Base-by-base conservation (phyloP, 2,888 invertebrate genomes). In the Melangyna quadrimaculata region DNA sequence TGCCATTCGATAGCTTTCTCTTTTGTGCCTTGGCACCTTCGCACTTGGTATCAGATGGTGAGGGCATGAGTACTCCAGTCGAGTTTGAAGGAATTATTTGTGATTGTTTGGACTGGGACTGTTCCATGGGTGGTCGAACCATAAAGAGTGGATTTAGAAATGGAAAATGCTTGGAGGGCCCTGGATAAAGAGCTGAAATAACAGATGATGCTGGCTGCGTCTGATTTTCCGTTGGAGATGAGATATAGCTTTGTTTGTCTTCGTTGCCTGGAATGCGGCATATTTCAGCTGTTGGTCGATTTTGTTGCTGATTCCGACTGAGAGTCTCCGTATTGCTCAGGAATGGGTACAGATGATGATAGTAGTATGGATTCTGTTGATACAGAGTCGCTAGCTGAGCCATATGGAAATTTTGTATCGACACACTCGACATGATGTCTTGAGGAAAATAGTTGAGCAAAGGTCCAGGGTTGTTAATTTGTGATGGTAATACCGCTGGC, bases 301-400 rank as follows among this genome's bases (percentile, higher is more conserved):
- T 79, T 14, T 75, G 63, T 22, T 87, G 78, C 17, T 72, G 82
- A 29, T 73, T 61, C 10, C 65, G 40, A 10, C 67, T 43, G 3
- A 73, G 48, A 8, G 69, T 51, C 6, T 53, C 57, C 1, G 73
- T 71, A 9, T 61, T 81, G 24, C 65, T 73, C 0, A 83, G 32
- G 8, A 71, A 59, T 12, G 86, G 86, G 32, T 78, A 82, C 0
- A 82, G 43, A 10, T 78, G 73, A 10, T 78, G 82, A 37, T 74
- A 74, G 48, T 89, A 89, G 59, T 88, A 88, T 1, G 88, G 88
- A 79, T 89, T 88, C 45, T 88, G 88, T 35, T 89, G 89, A 69
- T 88, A 89, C 5, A 89, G 69, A 1, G 87, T 87, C n/a, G 89
- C 79, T 45, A 89, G 78, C 19, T 89, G 88, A 0, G 88, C 88